A percentile compares a stretch with the other conserved stretches of the same genome.
These are phyloP conservation scores for Siphlonurus alternatus DNA, from an alignment of 2,888 invertebrate genomes.

Conservation along the genomic window DNA sequence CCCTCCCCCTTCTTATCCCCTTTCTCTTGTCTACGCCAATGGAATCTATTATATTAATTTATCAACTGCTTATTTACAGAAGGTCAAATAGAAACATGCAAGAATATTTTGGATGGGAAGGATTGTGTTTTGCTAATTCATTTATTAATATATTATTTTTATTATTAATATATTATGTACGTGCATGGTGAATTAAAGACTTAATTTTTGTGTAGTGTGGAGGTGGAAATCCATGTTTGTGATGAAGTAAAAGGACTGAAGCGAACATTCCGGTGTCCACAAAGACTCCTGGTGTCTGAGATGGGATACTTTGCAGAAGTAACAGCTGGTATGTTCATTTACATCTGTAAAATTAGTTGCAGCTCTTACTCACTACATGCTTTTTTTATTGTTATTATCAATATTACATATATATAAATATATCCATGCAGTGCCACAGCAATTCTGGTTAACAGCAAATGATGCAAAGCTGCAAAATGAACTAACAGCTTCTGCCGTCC, in stretches of 20 bases:
- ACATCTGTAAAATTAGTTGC: not conserved
- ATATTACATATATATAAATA: too few relatives aligned
- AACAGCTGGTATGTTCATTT: constrained; percentile 44
- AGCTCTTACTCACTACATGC: not conserved
- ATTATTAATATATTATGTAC: not conserved
- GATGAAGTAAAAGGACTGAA: constrained; percentile 84
- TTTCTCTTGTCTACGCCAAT: too few relatives aligned
- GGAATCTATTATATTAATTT: too few relatives aligned
- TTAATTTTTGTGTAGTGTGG: constrained; percentile 37
- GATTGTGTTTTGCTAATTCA: too few relatives aligned
- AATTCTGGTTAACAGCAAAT: too few relatives aligned
- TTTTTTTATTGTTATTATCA: not conserved
- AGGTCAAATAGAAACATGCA: too few relatives aligned
- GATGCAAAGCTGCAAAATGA: too few relatives aligned
- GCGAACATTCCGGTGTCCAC: constrained; percentile 77
- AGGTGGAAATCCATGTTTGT: constrained; percentile 87
- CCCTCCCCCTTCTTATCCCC: too few relatives aligned
- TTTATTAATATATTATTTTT: not conserved
- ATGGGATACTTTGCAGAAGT: constrained; percentile 94
- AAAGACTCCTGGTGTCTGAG: constrained; percentile 68
- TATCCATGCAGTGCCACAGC: too few relatives aligned
- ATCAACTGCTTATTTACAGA: too few relatives aligned
- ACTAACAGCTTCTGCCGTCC: too few relatives aligned
- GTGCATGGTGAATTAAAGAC: not conserved
- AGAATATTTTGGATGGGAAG: too few relatives aligned